phyloP scores from a whole-genome alignment of 2,888 invertebrate species.

The Pachydiplax longipennis region DNA sequence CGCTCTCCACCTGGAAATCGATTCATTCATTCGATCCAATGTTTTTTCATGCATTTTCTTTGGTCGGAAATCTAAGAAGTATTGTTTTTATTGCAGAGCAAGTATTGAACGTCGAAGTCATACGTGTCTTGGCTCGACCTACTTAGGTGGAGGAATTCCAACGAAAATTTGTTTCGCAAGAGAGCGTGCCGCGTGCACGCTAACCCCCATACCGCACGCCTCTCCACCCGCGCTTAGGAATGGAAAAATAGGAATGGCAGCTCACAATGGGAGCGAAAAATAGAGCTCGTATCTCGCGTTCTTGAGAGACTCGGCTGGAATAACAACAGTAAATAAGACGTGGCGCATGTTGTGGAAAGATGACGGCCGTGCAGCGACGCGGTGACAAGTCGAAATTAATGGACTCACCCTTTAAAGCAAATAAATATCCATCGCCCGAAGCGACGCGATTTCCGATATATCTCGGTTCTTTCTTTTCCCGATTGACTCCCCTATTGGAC shows the following conservation, averaged over 20 bases:
- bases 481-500: neutral
- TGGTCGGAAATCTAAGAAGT: neutral
- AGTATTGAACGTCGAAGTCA: neutral
- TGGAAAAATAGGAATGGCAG: neutral
- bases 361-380: neutral
- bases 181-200: neutral
- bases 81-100: neutral
- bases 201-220: neutral
- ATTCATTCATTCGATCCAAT: too few relatives aligned
- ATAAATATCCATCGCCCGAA: neutral
- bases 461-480: neutral
- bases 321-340: neutral
- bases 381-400: neutral
- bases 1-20: too few relatives aligned
- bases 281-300: neutral
- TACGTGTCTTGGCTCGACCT: neutral
- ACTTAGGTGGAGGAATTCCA: conserved; percentile 2
- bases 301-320: neutral
- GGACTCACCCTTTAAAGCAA: neutral
- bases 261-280: neutral
- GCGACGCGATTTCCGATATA: neutral
- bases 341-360: neutral
- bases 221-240: neutral
- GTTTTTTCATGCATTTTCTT: too few relatives aligned
- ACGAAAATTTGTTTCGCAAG: conserved; percentile 12